Percentiles rank a stretch among this genome's conserved stretches.
phyloP scores from a whole-genome alignment of 2,888 invertebrate genomes.

The Drosophila demipolita region DNA sequence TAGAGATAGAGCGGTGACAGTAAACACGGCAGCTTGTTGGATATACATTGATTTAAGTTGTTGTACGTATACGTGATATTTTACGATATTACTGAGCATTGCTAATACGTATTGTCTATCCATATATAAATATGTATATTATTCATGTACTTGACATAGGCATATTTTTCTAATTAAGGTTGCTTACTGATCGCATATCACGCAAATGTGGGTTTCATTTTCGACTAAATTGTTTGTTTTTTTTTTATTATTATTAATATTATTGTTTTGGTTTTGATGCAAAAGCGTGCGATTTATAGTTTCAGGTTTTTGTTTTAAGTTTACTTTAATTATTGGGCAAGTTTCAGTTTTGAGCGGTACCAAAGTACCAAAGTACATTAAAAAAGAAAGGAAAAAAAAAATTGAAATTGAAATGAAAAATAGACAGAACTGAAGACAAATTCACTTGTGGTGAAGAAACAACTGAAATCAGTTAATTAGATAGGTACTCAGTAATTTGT shows the following conservation, averaged over 20 bases:
- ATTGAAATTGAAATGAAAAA: conserved; percentile 42
- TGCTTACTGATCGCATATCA: conserved; percentile 73
- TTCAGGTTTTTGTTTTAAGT: conserved; percentile 65
- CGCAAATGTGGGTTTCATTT: conserved; percentile 71
- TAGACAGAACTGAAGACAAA: conserved; percentile 48
- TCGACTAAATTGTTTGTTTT: conserved; percentile 37
- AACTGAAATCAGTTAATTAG: conserved; percentile 31
- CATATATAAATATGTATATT: conserved; percentile 44
- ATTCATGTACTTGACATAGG: conserved; percentile 57
- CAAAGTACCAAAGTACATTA: conserved; percentile 52
- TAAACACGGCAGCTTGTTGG: conserved; percentile 75
- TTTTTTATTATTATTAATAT: conserved; percentile 25
- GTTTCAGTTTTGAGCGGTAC: conserved; percentile 79
- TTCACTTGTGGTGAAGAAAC: conserved; percentile 35
- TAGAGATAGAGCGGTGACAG: conserved; percentile 71
- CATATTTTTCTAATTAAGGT: conserved; percentile 60
- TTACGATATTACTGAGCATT: conserved; percentile 76
- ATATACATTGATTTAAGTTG: conserved; percentile 56
- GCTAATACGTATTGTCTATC: conserved; percentile 61
- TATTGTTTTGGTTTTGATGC: conserved; percentile 75
- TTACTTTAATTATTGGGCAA: conserved; percentile 78
- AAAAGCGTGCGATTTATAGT: conserved; percentile 84
- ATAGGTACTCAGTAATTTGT: conserved; percentile 27
- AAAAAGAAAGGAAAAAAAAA: conserved; percentile 46
- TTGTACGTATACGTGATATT: conserved; percentile 76